Evolutionary conservation across 2,797 vertebrate species (phyloP), one percentile per base, ranked within the genome.

Genomic region (Chelmon rostratus): DNA sequence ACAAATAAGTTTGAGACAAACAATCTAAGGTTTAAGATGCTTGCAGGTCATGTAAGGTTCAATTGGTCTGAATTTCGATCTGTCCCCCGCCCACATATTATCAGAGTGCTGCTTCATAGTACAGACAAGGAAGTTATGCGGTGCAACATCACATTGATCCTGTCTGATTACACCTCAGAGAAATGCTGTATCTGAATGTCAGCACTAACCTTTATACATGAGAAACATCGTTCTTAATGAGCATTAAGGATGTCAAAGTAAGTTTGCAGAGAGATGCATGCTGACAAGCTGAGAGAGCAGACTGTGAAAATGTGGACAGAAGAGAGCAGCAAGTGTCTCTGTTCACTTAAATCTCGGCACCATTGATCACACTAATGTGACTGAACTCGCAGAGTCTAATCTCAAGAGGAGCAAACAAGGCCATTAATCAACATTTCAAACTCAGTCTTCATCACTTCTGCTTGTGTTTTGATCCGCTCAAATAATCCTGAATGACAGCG

Each of bases 1-100:
- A 59, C 47, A 79, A 77, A 69, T 62, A 49, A 16, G 28, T 58
- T 25, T 19, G n/a, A 63, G 61, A 71, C 87, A 81, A 85, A 73
- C 53, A 78, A 61, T 49, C 1, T 7, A 42, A 44, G 37, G 68
- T 85, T 82, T 79, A 73, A 75, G 64, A 78, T 68, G 68, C 21
- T 49, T 59, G 72, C 52, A 67, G 65, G 84, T 78, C 68, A 78
- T 68, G 69, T 47, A 31, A 73, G 58, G 47, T 79, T 9, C 56
- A 56, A 73, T 15, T 15, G 33, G 13, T 76, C 11, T 37, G 21
- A 73, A 16, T 63, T 52, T 66, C 37, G 16, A 40, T 49, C 35
- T 72, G 21, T 52, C 6, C 28, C 6, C n/a, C n/a, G n/a, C n/a
- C 38, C 35, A 11, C 5, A 18, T 37, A 25, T 21, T 42, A 49